Evolutionary conservation across 2,888 invertebrate species (phyloP).

Genomic region (Eupelmus urozonus): DNA sequence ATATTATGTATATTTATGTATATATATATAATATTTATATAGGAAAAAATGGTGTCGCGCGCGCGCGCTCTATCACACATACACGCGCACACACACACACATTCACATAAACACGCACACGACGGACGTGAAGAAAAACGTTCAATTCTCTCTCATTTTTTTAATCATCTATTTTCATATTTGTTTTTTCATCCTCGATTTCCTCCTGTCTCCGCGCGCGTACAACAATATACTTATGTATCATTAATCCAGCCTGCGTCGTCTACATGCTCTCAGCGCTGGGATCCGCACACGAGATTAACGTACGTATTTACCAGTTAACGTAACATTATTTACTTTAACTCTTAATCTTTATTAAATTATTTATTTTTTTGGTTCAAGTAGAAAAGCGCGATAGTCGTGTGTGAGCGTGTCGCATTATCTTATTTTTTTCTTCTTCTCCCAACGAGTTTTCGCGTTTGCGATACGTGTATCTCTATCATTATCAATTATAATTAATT

Average conservation of each 20-base stretch:
- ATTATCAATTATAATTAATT: not conserved
- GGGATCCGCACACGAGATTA: constrained; percentile 5
- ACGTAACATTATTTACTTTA: not conserved
- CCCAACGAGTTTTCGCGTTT: too few relatives aligned
- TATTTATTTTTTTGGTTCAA: constrained; percentile 21
- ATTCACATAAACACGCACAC: constrained; percentile 1
- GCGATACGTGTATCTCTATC: too few relatives aligned
- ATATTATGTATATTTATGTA: constrained; percentile 8
- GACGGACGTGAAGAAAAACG: constrained; percentile 36
- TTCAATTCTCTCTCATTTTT: not conserved
- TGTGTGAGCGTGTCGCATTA: constrained; percentile 3
- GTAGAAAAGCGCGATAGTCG: constrained; percentile 51
- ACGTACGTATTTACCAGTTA: constrained; percentile 8
- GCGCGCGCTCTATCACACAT: constrained; percentile 15
- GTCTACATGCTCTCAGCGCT: not conserved
- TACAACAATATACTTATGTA: not conserved
- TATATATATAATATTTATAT: constrained; percentile 16
- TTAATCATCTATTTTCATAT: not conserved
- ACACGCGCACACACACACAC: constrained; percentile 7
- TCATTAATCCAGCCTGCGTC: too few relatives aligned
- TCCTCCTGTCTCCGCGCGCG: not conserved
- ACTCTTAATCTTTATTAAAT: not conserved
- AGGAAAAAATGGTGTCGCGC: constrained; percentile 46
- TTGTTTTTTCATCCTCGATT: not conserved
- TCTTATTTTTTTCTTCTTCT: not conserved